A percentile compares a stretch with the other conserved stretches of the same genome.
phyloP scores from a whole-genome alignment of 2,797 vertebrate genomes.

The Pyrocephalus nanus region DNA sequence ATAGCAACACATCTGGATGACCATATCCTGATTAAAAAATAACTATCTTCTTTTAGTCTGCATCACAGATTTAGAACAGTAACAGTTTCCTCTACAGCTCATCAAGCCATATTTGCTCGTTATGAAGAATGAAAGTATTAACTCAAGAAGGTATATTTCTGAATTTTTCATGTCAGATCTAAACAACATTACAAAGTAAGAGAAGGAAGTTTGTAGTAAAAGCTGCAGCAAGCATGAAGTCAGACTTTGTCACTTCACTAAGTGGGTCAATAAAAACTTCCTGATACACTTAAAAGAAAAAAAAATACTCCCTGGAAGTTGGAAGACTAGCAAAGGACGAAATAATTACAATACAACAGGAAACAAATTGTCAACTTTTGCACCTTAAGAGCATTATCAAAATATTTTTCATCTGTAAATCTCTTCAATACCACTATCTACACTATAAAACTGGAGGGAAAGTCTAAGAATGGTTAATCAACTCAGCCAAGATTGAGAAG shows the following conservation, averaged over 20 bases:
- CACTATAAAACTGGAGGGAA: neutral
- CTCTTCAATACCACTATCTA: neutral
- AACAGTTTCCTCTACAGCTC: neutral
- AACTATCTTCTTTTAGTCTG: neutral
- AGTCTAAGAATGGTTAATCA: neutral
- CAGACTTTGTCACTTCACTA: neutral
- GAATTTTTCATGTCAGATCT: neutral
- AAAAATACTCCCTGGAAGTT: neutral
- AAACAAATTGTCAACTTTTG: neutral
- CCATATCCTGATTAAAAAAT: neutral
- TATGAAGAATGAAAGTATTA: neutral
- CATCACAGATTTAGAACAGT: neutral
- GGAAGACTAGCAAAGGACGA: neutral
- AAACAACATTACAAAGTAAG: neutral
- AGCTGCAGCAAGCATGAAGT: neutral
- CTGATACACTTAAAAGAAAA: neutral
- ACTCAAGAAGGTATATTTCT: neutral
- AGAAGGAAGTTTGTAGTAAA: neutral
- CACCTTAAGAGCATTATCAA: neutral
- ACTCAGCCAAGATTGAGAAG: neutral
- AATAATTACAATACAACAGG: neutral
- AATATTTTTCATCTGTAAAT: neutral
- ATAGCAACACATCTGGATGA: neutral
- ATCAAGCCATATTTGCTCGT: neutral
- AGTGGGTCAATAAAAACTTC: neutral